Evolutionary conservation across 2,888 invertebrate species (phyloP), one percentile per base, ranked within the genome.

Genomic region (Drosophila picticornis): DNA sequence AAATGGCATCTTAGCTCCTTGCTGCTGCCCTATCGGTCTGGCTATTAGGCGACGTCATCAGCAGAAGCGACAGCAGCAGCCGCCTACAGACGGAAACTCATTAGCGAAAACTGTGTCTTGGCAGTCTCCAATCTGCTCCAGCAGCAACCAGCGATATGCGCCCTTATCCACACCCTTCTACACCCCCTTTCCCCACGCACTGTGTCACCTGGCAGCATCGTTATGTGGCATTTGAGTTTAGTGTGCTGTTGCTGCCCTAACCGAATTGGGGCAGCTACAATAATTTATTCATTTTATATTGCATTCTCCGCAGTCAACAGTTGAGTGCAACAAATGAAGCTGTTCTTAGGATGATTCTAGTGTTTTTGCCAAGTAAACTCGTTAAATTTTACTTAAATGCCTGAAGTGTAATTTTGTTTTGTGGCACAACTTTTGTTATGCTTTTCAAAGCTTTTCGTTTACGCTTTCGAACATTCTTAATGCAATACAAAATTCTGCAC

Each of bases 101-200:
- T 87, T 87, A 87, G 86, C 78, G 77, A 80, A 80, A 89, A 81
- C 86, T 85, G 83, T 84, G 84, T 84, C 88, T 84, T 85, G 66
- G 68, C 71, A 56, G 71, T 50, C 65, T 29, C 46, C 74, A 53
- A 65, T 63, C 72, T 53, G 36, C 51, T 65, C 51, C 51, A 69
- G 51, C 40, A n/a, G 43, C 56, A 27, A 31, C 43, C 43, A 59
- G 43, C 65, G 46, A 59, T 50, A 29, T 52, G 68, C 55, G 32
- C 57, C 68, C 46, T 61, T 53, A 53, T 63, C 29, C 40, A 40
- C 50, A 32, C n/a, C 19, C 10, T 2, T 2, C 27, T 0, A 16
- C 1, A 0, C 6, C 27, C 51, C 36, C 16, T 5, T 22, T 13
- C 61, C 29, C 32, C 71, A 29, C 36, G 25, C 43, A 25, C 65